phyloP scores from a whole-genome alignment of 1,140 invertebrate genomes.

The Galleria mellonella region DNA sequence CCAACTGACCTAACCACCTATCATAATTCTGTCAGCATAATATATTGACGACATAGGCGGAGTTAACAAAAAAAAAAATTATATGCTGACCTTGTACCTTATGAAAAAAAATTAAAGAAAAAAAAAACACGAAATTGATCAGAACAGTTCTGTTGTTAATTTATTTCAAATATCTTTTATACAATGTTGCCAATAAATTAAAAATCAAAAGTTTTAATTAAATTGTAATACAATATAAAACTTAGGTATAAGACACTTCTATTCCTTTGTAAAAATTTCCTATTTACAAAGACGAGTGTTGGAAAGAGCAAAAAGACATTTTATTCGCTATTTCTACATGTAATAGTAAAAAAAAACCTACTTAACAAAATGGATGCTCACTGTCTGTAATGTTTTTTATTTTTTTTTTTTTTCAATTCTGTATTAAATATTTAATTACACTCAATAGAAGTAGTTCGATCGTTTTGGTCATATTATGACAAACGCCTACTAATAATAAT shows the following conservation, averaged over 20 bases:
- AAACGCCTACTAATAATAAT: slow-evolving; percentile 17
- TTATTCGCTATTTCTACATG: slow-evolving; percentile 1
- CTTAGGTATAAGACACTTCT: slow-evolving; percentile 30
- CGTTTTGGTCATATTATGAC: slow-evolving; percentile 13
- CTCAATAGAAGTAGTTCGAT: slow-evolving; percentile 24
- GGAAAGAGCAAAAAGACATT: not conserved
- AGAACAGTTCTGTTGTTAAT: slow-evolving; percentile 54
- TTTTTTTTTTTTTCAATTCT: slow-evolving; percentile 20
- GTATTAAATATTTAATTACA: slow-evolving; percentile 26
- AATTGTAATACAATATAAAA: slow-evolving; percentile 23
- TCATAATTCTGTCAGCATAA: too few relatives aligned
- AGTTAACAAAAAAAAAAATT: too few relatives aligned
- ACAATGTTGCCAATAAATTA: slow-evolving; percentile 51
- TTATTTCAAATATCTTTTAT: slow-evolving; percentile 53
- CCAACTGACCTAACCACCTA: too few relatives aligned
- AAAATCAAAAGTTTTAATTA: slow-evolving; percentile 25
- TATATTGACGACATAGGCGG: too few relatives aligned
- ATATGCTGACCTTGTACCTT: too few relatives aligned
- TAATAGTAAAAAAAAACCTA: slow-evolving; percentile 14
- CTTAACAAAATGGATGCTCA: slow-evolving; percentile 17
- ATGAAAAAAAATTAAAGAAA: too few relatives aligned
- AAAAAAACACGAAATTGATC: slow-evolving; percentile 9
- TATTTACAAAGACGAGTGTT: slow-evolving; percentile 46
- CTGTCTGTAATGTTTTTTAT: slow-evolving; percentile 18
- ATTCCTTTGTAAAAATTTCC: slow-evolving; percentile 34